A percentile compares a stretch with the other conserved stretches of the same genome.
Conservation (phyloP, 2,888 invertebrate species). For the Agrenia bidenticulata region DNA sequence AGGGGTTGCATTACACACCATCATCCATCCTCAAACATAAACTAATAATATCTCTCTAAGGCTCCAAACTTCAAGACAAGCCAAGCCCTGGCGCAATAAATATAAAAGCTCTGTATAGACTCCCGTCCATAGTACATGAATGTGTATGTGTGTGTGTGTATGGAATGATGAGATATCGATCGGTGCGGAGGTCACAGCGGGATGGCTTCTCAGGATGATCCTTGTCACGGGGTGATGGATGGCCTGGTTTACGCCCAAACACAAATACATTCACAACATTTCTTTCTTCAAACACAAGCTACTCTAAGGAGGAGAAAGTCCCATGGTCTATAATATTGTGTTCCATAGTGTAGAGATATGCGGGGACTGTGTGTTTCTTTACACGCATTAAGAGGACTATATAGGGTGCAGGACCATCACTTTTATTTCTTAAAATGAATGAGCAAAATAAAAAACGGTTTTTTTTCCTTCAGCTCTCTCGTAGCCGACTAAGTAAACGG, state of each 20-base stretch:
- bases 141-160: not conserved
- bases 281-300: conserved; percentile 19
- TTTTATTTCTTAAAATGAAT: conserved; percentile 15
- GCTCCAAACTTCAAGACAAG: too few species aligned
- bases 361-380: too few species aligned
- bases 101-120: too few species aligned
- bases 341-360: too few species aligned
- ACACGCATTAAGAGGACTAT: too few species aligned
- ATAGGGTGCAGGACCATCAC: not conserved
- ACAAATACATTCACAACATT: conserved; percentile 22
- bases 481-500: conserved; percentile 3
- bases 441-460: conserved; percentile 10
- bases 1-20: not conserved
- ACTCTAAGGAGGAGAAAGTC: conserved; percentile 8
- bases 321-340: too few species aligned
- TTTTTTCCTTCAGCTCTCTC: not conserved
- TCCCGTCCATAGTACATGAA: too few species aligned
- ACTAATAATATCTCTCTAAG: too few species aligned
- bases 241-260: conserved; percentile 50
- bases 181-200: conserved; percentile 46
- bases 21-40: too few species aligned
- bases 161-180: conserved; percentile 51
- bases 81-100: too few species aligned
- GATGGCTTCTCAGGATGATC: conserved; percentile 51
- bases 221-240: conserved; percentile 53